Evolutionary conservation across 2,888 invertebrate genomes (phyloP).

Genomic region (Eilema depressum): DNA sequence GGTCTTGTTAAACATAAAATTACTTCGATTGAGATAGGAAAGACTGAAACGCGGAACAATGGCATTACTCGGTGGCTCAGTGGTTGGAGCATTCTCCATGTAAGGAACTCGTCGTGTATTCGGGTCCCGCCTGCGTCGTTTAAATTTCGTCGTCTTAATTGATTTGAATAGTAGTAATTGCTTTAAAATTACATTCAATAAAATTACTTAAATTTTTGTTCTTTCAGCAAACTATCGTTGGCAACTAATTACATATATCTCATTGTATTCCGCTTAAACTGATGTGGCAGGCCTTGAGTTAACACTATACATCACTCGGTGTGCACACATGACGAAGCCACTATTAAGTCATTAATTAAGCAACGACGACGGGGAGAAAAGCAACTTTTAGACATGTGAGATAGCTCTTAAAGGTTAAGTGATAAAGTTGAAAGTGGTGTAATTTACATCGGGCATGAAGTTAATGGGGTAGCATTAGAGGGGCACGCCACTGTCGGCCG

Average conservation of each 20-base stretch:
- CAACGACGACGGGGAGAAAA: slow-evolving; percentile 59
- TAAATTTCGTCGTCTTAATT: no score
- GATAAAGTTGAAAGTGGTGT: slow-evolving; percentile 70
- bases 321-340: slow-evolving; percentile 67
- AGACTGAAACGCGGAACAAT: no score
- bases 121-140: no score
- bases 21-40: no score
- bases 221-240: slow-evolving; percentile 37
- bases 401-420: slow-evolving; percentile 54
- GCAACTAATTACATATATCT: slow-evolving; percentile 50
- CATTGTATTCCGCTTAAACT: slow-evolving; percentile 47
- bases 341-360: slow-evolving; percentile 78
- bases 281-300: slow-evolving; percentile 50
- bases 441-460: slow-evolving; percentile 64
- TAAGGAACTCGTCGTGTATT: no score
- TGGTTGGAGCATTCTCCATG: no score
- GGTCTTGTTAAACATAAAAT: slow-evolving; percentile 35
- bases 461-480: slow-evolving; percentile 76
- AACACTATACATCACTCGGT: slow-evolving; percentile 62
- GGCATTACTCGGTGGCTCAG: no score
- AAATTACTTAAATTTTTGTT: slow-evolving; percentile 36
- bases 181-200: no score
- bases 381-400: slow-evolving; percentile 41
- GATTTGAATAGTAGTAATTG: no score
- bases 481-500: slow-evolving; percentile 61